These are phyloP conservation scores for Pelecanoides urinatrix DNA, from an alignment of 2,113 vertebrate genomes.

Conservation along the genomic window DNA sequence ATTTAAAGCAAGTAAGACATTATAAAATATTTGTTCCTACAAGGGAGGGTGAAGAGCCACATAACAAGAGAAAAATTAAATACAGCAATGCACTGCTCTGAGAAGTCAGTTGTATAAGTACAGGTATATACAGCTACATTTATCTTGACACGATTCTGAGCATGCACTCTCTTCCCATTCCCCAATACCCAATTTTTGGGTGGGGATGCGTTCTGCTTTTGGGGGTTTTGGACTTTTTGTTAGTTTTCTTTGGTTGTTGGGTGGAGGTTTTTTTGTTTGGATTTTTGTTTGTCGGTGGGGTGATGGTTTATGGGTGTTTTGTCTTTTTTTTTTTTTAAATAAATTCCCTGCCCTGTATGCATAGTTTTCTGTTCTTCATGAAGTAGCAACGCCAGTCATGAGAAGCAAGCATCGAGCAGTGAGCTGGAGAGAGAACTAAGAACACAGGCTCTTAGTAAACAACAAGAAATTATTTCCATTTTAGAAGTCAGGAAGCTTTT, in stretches of 20 bases:
- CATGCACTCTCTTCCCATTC: background rate
- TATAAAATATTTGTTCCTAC: background rate
- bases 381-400: background rate
- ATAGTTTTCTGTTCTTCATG: background rate
- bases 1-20: background rate
- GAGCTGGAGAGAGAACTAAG: background rate
- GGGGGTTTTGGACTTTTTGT: background rate
- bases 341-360: background rate
- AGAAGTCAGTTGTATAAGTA: background rate
- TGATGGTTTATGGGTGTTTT: background rate
- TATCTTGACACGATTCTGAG: background rate
- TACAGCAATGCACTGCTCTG: background rate
- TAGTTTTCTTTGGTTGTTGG: background rate
- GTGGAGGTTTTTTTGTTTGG: background rate
- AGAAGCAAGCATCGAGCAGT: background rate
- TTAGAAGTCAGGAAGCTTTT: conserved; percentile 4
- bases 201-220: background rate
- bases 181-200: background rate
- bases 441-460: background rate
- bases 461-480: conserved; percentile 12
- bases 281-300: background rate
- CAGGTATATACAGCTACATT: background rate
- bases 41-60: background rate
- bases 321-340: background rate
- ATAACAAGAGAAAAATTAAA: background rate